phyloP scores from a whole-genome alignment of 2,113 vertebrate species.

The Upupa epops region DNA sequence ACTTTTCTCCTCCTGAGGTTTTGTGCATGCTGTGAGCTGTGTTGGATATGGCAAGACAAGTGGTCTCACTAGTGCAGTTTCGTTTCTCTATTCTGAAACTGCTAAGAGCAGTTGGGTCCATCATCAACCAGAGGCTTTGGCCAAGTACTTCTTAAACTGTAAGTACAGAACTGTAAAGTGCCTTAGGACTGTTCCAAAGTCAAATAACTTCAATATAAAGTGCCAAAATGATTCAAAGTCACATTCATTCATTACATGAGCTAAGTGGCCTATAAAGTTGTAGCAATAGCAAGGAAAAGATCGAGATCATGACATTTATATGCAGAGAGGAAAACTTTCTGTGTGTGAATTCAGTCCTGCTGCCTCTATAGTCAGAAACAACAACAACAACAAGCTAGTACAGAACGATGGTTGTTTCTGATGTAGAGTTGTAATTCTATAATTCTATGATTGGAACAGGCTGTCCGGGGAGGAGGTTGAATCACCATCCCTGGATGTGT shows the following conservation, averaged over 20 bases:
- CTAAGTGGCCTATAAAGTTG: background rate
- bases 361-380: background rate
- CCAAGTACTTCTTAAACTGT: background rate
- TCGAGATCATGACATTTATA: background rate
- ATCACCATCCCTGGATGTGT: too few species aligned
- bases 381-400: background rate
- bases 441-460: too few species aligned
- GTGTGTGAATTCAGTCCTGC: background rate
- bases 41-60: background rate
- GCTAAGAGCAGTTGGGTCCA: background rate
- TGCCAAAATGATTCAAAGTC: background rate
- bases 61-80: background rate
- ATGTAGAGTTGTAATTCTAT: background rate
- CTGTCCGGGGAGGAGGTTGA: too few species aligned
- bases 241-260: background rate
- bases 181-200: background rate
- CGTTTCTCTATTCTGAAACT: background rate
- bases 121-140: background rate
- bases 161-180: background rate
- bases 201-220: background rate
- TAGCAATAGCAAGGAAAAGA: background rate
- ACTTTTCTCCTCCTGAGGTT: background rate
- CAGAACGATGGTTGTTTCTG: background rate
- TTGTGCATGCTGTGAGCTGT: background rate
- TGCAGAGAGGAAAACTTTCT: background rate